A percentile compares a stretch with the other conserved stretches of the same genome.
Conservation (phyloP, 2,888 invertebrate genomes). For the Dasypogon diadema region DNA sequence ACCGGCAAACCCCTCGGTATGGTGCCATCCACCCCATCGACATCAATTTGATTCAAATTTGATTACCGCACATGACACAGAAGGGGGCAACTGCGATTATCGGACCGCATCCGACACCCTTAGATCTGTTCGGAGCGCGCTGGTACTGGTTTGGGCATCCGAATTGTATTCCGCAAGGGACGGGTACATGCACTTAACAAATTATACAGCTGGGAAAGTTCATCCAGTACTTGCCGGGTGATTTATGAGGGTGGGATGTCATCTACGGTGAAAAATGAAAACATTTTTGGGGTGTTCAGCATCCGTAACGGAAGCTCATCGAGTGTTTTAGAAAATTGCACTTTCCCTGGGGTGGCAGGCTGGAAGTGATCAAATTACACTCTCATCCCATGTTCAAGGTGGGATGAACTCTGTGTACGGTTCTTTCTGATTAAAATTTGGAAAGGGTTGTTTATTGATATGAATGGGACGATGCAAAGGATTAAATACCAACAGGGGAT, state of each 20-base stretch:
- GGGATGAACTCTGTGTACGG: background rate
- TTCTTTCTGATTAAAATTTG: constrained; percentile 30
- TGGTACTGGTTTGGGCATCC: constrained; percentile 5
- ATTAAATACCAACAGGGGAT: constrained; percentile 36
- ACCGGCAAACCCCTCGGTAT: background rate
- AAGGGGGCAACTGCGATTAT: constrained; percentile 44
- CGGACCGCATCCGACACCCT: constrained; percentile 40
- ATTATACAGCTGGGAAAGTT: constrained; percentile 67
- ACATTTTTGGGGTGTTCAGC: constrained; percentile 48
- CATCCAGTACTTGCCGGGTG: constrained; percentile 12
- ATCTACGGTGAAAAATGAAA: constrained; percentile 22
- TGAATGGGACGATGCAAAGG: constrained; percentile 22
- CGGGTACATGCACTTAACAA: constrained; percentile 67
- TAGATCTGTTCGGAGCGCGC: background rate
- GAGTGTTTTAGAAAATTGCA: constrained; percentile 44
- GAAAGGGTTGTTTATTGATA: constrained; percentile 43
- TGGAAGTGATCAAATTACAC: constrained; percentile 43
- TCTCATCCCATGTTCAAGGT: background rate
- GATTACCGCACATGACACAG: constrained; percentile 53
- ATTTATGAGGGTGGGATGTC: constrained; percentile 30
- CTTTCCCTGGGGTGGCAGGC: constrained; percentile 13
- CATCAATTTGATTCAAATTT: constrained; percentile 58
- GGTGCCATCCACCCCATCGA: constrained; percentile 39
- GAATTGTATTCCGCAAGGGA: background rate
- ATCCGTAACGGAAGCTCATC: constrained; percentile 55